Conservation (phyloP, 2,888 invertebrate genomes). For the Rhaphigaster nebulosa region DNA sequence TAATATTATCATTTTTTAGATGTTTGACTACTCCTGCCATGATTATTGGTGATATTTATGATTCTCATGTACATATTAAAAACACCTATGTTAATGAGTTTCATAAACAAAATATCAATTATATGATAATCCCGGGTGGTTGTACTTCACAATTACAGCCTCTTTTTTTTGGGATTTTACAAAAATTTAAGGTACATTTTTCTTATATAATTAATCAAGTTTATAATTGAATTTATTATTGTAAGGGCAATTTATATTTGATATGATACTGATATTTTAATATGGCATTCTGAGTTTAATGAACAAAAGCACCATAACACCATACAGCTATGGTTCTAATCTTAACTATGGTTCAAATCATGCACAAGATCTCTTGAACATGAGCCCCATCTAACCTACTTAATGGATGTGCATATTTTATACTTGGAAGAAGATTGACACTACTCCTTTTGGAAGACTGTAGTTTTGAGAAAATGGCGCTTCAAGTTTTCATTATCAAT, state of each 20-base stretch:
- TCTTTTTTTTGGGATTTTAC: constrained; percentile 56
- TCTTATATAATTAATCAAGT: neutral
- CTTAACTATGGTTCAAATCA: too few relatives aligned
- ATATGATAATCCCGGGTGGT: constrained; percentile 61
- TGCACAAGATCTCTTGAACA: too few relatives aligned
- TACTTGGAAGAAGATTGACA: too few relatives aligned
- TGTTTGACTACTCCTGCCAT: constrained; percentile 41
- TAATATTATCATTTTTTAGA: constrained; percentile 1
- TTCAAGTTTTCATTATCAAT: too few relatives aligned
- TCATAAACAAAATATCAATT: constrained; percentile 36
- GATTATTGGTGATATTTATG: constrained; percentile 62
- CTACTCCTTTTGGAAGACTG: too few relatives aligned
- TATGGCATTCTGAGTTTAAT: too few relatives aligned
- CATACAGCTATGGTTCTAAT: too few relatives aligned
- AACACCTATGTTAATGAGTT: neutral
- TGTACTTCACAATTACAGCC: constrained; percentile 63
- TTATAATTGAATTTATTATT: neutral
- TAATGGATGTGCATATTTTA: too few relatives aligned
- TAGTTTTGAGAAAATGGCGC: too few relatives aligned
- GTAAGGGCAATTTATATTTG: neutral
- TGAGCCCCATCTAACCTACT: too few relatives aligned
- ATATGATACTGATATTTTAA: neutral
- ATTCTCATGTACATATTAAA: constrained; percentile 60
- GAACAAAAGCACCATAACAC: neutral
- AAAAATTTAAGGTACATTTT: constrained; percentile 61